These are phyloP conservation scores for Scelioninae gen. 1 DNA, from an alignment of 2,888 invertebrate genomes.

Conservation along the genomic window DNA sequence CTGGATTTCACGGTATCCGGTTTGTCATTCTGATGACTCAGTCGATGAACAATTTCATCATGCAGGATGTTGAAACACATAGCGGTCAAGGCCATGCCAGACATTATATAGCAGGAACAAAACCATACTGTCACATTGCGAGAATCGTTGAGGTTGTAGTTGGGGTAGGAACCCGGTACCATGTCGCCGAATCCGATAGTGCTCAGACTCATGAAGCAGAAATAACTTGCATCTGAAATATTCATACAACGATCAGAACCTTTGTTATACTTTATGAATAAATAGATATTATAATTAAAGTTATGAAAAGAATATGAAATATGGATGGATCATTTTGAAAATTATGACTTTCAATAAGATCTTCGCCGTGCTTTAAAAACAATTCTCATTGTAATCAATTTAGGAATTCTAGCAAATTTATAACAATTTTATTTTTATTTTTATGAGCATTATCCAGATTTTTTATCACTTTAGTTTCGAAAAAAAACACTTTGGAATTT, in stretches of 20 bases:
- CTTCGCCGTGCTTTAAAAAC: no score
- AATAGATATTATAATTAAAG: no score
- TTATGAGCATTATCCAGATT: no score
- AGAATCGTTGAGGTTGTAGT: slow-evolving; percentile 87
- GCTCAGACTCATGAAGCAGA: slow-evolving; percentile 97
- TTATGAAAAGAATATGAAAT: no score
- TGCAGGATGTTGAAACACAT: slow-evolving; percentile 96
- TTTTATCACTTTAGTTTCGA: no score
- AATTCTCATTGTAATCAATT: no score
- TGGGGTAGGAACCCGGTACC: slow-evolving; percentile 89
- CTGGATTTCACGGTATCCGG: slow-evolving; percentile 87
- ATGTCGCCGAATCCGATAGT: slow-evolving; percentile 96
- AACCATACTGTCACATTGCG: slow-evolving; percentile 92
- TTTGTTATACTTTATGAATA: background rate
- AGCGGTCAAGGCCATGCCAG: slow-evolving; percentile 93
- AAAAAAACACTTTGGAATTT: no score
- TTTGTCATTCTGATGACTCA: slow-evolving; percentile 87
- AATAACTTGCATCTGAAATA: slow-evolving; percentile 87
- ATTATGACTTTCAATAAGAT: no score
- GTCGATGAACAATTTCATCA: slow-evolving; percentile 93
- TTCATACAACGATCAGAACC: slow-evolving; percentile 2
- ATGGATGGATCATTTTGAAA: no score
- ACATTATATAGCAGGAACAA: slow-evolving; percentile 94
- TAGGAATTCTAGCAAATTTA: no score
- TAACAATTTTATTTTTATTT: no score